A percentile compares a stretch with the other conserved stretches of the same genome.
Conservation (phyloP, 2,888 invertebrate species). For the Ellobium chinense region DNA sequence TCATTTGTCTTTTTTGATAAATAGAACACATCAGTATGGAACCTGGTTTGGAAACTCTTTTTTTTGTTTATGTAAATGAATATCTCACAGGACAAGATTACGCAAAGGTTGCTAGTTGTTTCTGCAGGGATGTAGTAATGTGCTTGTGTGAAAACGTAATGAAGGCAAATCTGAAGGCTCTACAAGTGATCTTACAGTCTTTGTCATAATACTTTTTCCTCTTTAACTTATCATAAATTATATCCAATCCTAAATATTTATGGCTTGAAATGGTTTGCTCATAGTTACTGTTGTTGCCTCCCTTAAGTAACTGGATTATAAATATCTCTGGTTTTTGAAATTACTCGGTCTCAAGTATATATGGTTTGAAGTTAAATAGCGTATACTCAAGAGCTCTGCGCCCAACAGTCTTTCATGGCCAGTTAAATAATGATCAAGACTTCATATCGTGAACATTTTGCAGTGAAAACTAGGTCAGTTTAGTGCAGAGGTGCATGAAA, state of each 20-base stretch:
- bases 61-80: too few species aligned
- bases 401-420: constrained; percentile 46
- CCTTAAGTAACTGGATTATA: neutral
- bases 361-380: constrained; percentile 14
- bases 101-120: too few species aligned
- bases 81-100: too few species aligned
- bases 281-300: neutral
- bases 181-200: too few species aligned
- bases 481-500: constrained; percentile 38
- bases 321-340: constrained; percentile 11
- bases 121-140: too few species aligned
- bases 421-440: constrained; percentile 37
- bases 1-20: too few species aligned
- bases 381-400: constrained; percentile 27
- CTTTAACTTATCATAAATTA: neutral
- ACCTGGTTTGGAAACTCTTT: too few species aligned
- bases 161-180: too few species aligned
- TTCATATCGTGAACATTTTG: constrained; percentile 27
- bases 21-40: too few species aligned
- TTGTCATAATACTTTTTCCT: too few species aligned
- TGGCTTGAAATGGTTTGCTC: neutral
- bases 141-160: too few species aligned
- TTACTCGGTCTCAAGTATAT: neutral
- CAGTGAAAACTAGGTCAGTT: constrained; percentile 11
- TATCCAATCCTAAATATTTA: neutral